phyloP scores from a whole-genome alignment of 2,888 invertebrate genomes.

The Anodontia alba region DNA sequence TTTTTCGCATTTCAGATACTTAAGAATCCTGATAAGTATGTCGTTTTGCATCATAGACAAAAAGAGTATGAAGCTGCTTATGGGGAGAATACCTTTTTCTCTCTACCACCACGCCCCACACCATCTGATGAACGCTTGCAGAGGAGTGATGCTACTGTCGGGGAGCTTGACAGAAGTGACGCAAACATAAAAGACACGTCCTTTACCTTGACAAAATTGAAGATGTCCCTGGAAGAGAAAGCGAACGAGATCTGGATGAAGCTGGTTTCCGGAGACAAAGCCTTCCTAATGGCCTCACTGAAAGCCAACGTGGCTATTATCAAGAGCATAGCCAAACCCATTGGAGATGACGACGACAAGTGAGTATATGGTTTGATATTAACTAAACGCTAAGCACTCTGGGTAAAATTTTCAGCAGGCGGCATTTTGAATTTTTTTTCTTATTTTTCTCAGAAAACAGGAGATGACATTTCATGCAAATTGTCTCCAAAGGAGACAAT shows the following conservation, averaged over 20 bases:
- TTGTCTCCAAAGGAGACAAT: no score
- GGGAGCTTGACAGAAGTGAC: neutral
- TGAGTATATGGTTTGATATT: no score
- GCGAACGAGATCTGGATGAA: neutral
- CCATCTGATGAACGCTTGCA: no score
- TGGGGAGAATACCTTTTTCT: neutral
- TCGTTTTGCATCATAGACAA: neutral
- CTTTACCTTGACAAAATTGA: neutral
- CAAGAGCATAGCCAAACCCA: neutral
- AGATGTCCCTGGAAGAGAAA: neutral
- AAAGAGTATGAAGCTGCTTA: conserved; percentile 1
- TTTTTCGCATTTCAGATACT: neutral
- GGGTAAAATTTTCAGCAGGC: no score
- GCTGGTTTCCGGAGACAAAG: neutral
- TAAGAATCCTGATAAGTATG: neutral
- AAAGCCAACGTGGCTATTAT: neutral
- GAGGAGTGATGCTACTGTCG: neutral
- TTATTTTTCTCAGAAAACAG: no score
- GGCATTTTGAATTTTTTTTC: no score
- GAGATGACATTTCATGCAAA: no score
- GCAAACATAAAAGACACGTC: neutral
- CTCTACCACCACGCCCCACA: neutral
- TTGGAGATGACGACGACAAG: neutral
- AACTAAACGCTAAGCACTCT: no score
- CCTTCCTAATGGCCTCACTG: neutral